Conservation (phyloP, 2,113 vertebrate species). For the Xiphorhynchus elegans region DNA sequence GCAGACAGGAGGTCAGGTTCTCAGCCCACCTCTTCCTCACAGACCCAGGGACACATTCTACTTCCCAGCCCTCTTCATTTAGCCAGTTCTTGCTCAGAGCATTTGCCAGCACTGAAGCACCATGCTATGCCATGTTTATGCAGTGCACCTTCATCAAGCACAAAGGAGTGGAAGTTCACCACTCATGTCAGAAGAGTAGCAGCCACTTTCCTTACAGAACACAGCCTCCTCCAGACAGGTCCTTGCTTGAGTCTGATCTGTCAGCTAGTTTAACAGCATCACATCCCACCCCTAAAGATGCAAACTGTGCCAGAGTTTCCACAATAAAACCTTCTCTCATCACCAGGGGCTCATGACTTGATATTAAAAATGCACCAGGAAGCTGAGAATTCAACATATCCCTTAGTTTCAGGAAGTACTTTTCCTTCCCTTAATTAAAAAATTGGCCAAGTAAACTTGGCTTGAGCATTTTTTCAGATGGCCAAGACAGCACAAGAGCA, state of each 20-base stretch:
- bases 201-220: not conserved
- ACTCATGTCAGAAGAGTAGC: not conserved
- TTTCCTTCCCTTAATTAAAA: not conserved
- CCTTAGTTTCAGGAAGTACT: not conserved
- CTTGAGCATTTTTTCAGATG: not conserved
- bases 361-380: not conserved
- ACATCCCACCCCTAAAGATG: not conserved
- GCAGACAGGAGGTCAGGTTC: not conserved
- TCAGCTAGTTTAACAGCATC: not conserved
- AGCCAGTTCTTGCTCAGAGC: not conserved
- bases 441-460: not conserved
- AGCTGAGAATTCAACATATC: not conserved
- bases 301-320: not conserved
- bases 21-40: not conserved
- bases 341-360: not conserved
- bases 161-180: not conserved
- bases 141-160: not conserved
- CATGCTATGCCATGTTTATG: accelerated
- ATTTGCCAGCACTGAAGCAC: not conserved
- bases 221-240: not conserved
- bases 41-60: accelerated
- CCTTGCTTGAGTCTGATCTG: not conserved
- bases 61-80: not conserved
- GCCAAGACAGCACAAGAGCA: not conserved
- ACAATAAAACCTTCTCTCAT: not conserved